Percentiles rank a stretch among this genome's conserved stretches.
Evolutionary conservation across 1,140 invertebrate genomes (phyloP).

Genomic region (Trinorchestia longiramus): DNA sequence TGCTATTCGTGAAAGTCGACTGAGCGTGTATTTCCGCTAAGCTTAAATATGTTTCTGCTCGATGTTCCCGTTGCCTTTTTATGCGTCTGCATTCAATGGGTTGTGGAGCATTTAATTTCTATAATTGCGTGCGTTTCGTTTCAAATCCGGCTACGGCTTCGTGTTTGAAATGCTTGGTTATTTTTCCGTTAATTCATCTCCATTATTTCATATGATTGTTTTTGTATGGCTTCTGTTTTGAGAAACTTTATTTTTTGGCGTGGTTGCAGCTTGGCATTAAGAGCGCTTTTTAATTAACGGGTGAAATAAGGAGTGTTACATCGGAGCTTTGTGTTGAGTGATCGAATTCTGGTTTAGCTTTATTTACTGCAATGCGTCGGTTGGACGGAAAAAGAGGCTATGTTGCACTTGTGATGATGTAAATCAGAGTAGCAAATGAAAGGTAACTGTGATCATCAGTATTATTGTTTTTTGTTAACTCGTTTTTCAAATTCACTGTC

Average conservation of each 20-base stretch:
- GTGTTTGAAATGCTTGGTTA: background rate
- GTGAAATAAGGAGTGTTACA: background rate
- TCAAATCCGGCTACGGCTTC: background rate
- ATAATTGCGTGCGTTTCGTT: background rate
- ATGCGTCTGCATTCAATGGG: background rate
- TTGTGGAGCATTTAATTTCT: background rate
- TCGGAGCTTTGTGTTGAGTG: background rate
- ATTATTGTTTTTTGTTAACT: background rate
- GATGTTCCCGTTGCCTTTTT: background rate
- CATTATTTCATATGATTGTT: background rate
- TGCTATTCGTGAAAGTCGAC: background rate
- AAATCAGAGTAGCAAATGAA: background rate
- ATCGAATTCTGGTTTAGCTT: background rate
- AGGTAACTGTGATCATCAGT: background rate
- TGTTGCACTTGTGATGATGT: background rate
- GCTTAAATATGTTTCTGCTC: background rate
- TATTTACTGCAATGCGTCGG: background rate
- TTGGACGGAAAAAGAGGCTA: background rate
- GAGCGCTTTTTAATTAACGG: background rate
- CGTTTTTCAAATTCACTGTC: background rate
- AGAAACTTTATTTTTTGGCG: background rate
- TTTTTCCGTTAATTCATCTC: background rate
- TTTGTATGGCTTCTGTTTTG: background rate
- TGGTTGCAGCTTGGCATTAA: background rate
- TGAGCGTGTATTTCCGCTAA: background rate